Conservation (phyloP, 2,888 invertebrate species). For the Glyphotaelius pellucidus region DNA sequence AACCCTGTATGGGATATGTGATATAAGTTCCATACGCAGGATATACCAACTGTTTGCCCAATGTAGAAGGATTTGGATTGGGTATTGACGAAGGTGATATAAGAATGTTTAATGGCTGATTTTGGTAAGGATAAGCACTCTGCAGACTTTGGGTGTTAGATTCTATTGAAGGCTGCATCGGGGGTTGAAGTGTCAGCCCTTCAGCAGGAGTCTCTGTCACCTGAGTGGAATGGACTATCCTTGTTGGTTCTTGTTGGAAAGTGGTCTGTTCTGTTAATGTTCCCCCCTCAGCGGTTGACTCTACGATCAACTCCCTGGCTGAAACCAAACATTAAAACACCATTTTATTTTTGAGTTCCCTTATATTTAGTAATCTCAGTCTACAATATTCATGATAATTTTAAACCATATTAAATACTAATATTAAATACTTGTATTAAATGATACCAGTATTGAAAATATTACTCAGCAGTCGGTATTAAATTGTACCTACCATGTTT, state of each 20-base stretch:
- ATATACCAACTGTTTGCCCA: constrained; percentile 71
- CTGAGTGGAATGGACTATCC: background rate
- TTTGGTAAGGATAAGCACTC: constrained; percentile 25
- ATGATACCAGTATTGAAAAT: background rate
- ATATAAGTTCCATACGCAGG: constrained; percentile 73
- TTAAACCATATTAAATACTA: too few relatives aligned
- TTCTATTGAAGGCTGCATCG: background rate
- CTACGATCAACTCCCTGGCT: constrained; percentile 25
- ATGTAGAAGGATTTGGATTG: constrained; percentile 74
- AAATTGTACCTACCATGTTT: too few relatives aligned
- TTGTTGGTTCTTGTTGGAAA: constrained; percentile 9
- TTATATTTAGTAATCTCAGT: background rate
- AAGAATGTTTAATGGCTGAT: constrained; percentile 65
- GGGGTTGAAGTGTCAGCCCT: background rate
- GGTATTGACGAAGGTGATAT: constrained; percentile 77
- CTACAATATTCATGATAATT: too few relatives aligned
- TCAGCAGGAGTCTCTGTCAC: background rate
- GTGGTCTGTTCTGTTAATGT: constrained; percentile 9
- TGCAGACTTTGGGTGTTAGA: constrained; percentile 2
- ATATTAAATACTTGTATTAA: background rate
- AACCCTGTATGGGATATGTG: constrained; percentile 73
- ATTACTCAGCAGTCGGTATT: too few relatives aligned
- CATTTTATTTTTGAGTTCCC: background rate
- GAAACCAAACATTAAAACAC: constrained; percentile 23
- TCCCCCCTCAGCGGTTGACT: constrained; percentile 13